Percentiles rank a stretch among this genome's conserved stretches.
phyloP scores from a whole-genome alignment of 2,113 vertebrate species.

The Onychorhynchus coronatus region DNA sequence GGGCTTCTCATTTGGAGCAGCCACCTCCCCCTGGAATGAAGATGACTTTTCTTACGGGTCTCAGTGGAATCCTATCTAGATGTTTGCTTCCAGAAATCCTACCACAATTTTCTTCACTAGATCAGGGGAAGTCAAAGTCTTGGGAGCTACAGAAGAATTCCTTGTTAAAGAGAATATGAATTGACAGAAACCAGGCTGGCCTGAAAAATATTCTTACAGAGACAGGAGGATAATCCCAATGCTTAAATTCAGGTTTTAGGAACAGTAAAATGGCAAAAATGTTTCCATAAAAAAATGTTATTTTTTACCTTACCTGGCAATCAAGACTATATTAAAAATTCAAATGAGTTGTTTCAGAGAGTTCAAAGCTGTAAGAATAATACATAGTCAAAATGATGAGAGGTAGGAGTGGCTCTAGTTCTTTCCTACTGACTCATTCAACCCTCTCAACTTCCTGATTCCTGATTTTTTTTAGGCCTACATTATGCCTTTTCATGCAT shows the following conservation, averaged over 20 bases:
- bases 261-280: background rate
- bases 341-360: background rate
- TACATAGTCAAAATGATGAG: background rate
- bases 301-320: background rate
- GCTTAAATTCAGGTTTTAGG: background rate
- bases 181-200: background rate
- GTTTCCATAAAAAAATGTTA: background rate
- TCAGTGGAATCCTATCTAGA: background rate
- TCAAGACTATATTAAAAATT: background rate
- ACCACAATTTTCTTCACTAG: background rate
- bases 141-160: background rate
- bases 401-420: background rate
- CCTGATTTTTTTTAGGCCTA: background rate
- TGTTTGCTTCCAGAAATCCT: background rate
- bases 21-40: background rate
- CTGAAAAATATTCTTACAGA: background rate
- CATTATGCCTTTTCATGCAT: background rate
- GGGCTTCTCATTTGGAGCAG: rapidly evolving
- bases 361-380: background rate
- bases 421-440: background rate
- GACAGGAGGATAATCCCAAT: background rate
- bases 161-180: background rate
- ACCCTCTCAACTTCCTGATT: background rate
- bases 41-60: background rate
- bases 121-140: background rate